A percentile compares a stretch with the other conserved stretches of the same genome.
These are phyloP conservation scores for Amphibalanus amphitrite DNA, from an alignment of 1,140 invertebrate species.

Conservation along the genomic window DNA sequence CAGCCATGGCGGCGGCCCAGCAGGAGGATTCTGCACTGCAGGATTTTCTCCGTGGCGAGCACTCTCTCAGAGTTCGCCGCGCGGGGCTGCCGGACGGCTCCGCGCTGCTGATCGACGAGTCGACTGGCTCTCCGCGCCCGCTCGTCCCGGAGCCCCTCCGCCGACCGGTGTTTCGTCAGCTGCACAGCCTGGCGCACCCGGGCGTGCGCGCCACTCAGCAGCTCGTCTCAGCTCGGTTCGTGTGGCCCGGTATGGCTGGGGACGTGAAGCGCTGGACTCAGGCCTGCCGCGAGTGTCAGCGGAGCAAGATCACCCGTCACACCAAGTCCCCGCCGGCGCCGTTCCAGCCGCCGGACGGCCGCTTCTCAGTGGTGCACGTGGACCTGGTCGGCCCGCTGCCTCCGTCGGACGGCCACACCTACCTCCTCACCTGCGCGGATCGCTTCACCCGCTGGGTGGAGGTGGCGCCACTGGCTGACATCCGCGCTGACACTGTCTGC, in stretches of 20 bases:
- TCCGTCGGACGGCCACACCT: constrained; percentile 12
- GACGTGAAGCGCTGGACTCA: constrained; percentile 3
- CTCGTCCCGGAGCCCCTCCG: constrained; percentile 5
- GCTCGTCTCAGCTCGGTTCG: not conserved
- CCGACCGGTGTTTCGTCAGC: constrained; percentile 3
- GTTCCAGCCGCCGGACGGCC: constrained; percentile 16
- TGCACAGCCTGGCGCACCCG: constrained; percentile 11
- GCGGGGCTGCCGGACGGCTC: too few relatives aligned
- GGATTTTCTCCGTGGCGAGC: too few relatives aligned
- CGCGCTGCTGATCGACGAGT: constrained; percentile 10
- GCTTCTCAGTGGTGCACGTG: constrained; percentile 22
- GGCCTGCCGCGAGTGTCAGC: constrained; percentile 14
- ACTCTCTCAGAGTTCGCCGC: too few relatives aligned
- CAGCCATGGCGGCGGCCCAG: too few relatives aligned
- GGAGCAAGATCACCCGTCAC: constrained; percentile 14
- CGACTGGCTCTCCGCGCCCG: constrained; percentile 8
- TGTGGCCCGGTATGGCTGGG: not conserved
- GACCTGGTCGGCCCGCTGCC: constrained; percentile 26
- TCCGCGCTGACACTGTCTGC: constrained; percentile 24
- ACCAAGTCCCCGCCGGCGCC: constrained; percentile 13
- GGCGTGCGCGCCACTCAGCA: constrained; percentile 6
- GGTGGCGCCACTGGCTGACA: constrained; percentile 24
- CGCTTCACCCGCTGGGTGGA: constrained; percentile 28
- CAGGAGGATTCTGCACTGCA: too few relatives aligned
- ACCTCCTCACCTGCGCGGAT: constrained; percentile 27